phyloP scores from a whole-genome alignment of 1,140 invertebrate genomes.

The Rhagoletis zephyria region DNA sequence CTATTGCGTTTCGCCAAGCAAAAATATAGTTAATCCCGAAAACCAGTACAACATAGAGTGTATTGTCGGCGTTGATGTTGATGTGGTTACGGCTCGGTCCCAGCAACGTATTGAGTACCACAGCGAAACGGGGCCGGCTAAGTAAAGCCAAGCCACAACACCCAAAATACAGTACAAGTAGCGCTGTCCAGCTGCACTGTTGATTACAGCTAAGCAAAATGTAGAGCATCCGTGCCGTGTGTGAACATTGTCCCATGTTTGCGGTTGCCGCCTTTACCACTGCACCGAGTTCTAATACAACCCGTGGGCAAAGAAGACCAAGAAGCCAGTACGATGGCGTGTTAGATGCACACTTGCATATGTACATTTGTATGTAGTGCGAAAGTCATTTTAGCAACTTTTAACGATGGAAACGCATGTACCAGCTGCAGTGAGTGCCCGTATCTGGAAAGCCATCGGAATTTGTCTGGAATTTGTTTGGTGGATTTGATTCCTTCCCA shows the following conservation, averaged over 20 bases:
- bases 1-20: background rate
- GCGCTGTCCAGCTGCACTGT: background rate
- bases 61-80: background rate
- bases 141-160: slow-evolving; percentile 36
- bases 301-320: background rate
- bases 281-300: background rate
- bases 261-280: background rate
- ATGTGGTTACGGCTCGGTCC: background rate
- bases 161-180: background rate
- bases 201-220: slow-evolving; percentile 34
- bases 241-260: slow-evolving; percentile 19
- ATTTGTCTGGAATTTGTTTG: no score
- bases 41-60: background rate
- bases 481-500: no score
- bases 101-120: background rate
- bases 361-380: no score
- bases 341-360: no score
- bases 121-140: no score
- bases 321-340: no score
- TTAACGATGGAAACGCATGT: no score
- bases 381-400: no score
- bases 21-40: slow-evolving; percentile 19
- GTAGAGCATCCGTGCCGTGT: background rate
- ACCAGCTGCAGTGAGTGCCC: no score
- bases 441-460: no score